A percentile compares a stretch with the other conserved stretches of the same genome.
These are phyloP conservation scores for Temnothorax curvispinosus DNA, from an alignment of 1,140 invertebrate species.

Conservation along the genomic window DNA sequence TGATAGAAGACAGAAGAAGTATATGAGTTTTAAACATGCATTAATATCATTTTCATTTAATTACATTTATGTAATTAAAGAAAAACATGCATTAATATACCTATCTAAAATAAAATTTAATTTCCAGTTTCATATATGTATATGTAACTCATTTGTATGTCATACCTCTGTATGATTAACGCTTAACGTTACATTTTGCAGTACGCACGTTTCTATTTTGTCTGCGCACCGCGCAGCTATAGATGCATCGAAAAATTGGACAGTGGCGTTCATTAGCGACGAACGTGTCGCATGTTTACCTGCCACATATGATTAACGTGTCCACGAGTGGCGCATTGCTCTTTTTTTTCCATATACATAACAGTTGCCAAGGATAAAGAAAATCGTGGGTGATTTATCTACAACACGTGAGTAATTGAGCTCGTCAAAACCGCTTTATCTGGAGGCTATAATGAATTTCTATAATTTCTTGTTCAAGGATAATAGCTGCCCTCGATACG, in stretches of 20 bases:
- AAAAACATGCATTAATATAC: background rate
- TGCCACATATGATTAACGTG: background rate
- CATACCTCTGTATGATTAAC: background rate
- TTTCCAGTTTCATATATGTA: background rate
- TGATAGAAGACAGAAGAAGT: background rate
- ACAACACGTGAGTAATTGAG: background rate
- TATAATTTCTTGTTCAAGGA: background rate
- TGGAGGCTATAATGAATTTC: slow-evolving; percentile 5
- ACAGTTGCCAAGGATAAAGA: background rate
- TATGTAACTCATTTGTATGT: background rate
- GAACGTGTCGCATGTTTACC: background rate
- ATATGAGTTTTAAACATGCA: background rate
- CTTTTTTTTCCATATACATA: background rate
- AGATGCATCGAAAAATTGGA: slow-evolving; percentile 4
- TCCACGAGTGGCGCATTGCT: background rate
- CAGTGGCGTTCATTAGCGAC: slow-evolving; percentile 24
- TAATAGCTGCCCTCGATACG: background rate
- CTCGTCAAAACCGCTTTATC: background rate
- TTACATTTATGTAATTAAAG: background rate
- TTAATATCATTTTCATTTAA: slow-evolving; percentile 9
- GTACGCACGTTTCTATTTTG: background rate
- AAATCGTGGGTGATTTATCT: background rate
- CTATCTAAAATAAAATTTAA: background rate
- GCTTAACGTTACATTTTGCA: background rate
- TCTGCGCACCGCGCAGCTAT: background rate